These are phyloP conservation scores for Notodonta dromedarius DNA, from an alignment of 2,888 invertebrate genomes.

Conservation along the genomic window DNA sequence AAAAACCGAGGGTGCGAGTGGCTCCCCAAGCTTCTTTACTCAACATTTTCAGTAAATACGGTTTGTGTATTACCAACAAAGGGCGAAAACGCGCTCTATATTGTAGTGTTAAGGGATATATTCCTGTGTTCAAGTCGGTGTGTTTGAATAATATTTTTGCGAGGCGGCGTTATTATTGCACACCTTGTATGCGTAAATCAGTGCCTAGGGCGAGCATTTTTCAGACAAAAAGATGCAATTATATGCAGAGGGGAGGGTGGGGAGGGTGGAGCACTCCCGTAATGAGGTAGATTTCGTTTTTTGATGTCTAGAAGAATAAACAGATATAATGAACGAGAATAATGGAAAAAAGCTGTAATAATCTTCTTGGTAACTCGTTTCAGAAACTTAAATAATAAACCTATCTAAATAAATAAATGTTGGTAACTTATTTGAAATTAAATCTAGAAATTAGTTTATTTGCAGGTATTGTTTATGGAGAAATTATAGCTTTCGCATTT, in stretches of 20 bases:
- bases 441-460: too few relatives aligned
- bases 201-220: conserved; percentile 77
- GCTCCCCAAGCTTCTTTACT: conserved; percentile 78
- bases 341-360: background rate
- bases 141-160: conserved; percentile 74
- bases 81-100: conserved; percentile 56
- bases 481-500: too few relatives aligned
- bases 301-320: conserved; percentile 34
- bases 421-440: too few relatives aligned
- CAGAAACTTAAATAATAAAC: background rate
- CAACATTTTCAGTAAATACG: conserved; percentile 78
- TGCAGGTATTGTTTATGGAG: too few relatives aligned
- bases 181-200: conserved; percentile 85
- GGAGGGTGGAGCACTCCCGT: conserved; percentile 55
- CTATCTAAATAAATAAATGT: too few relatives aligned
- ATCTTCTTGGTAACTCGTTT: background rate
- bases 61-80: conserved; percentile 44
- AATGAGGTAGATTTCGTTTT: conserved; percentile 63
- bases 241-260: conserved; percentile 72
- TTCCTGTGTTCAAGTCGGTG: conserved; percentile 42
- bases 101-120: conserved; percentile 44
- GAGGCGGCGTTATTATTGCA: conserved; percentile 80
- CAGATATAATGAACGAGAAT: conserved; percentile 9
- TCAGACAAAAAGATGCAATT: conserved; percentile 82
- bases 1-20: conserved; percentile 73